Base-by-base conservation (phyloP, 2,888 invertebrate genomes). In the Xestia rhomboidea region DNA sequence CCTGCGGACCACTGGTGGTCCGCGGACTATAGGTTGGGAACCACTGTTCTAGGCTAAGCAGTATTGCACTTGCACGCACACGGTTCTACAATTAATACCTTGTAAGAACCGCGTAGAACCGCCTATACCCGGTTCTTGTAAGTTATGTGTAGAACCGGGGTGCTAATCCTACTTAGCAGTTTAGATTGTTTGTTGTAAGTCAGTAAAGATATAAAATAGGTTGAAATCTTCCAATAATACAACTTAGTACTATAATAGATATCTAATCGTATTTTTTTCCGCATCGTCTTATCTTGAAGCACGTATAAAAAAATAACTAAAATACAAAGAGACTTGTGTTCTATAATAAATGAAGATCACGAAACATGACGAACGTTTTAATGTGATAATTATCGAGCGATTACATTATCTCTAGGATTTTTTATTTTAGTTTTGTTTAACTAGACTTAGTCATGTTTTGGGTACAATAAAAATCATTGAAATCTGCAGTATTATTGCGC, bases 351-450 rank as follows among this genome's bases (percentile, higher is more conserved):
- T 54, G 34, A 57, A 75, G 83, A 75, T 73, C 83, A 72, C 60
- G 54, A 62, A 62, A 68, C 34, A 69, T 69, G 75, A 75, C 69
- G 60, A 69, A 57, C 30, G 30, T 67, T 81, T 67, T 67, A 60
- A n/a, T 13, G 60, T 71, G 72, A 80, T 83, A 79, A 69, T 67
- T 66, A 82, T 79, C 24, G 46, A 76, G 24, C 21, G 84, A 83
- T 80, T 62, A 51, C 27, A n/a, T 70, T 82, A 83, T 83, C 84
- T 51, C 1, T 24, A 41, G 51, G 24, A 57, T 73, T 74, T 72
- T 66, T 68, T 30, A 69, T 73, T 64, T 38, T 15, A 79, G 44
- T 68, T 71, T 75, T 82, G 60, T 82, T 83, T 79, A 54, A 79
- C 51, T n/a, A 21, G 4, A 15, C 41, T 82, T 68, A 76, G 51